Percentiles rank a stretch among this genome's conserved stretches.
phyloP scores from a whole-genome alignment of 2,797 vertebrate genomes.

The Picus viridis region DNA sequence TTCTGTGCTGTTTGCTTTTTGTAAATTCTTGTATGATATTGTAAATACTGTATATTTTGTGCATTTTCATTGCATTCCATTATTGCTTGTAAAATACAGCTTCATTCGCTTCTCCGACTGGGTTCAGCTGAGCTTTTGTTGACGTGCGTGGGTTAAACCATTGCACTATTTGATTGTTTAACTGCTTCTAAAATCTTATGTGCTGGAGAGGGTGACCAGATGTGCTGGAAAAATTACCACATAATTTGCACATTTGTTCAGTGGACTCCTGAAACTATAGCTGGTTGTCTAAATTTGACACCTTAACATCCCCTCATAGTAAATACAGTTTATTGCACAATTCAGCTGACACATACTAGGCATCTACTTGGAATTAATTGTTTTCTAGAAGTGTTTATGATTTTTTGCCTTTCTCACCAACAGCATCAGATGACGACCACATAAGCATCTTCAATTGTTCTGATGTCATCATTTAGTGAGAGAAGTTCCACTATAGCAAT shows the following conservation, averaged over 20 bases:
- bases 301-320: not conserved
- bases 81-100: too few species aligned
- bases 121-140: too few species aligned
- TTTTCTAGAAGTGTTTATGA: not conserved
- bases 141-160: too few species aligned
- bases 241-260: not conserved
- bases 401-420: not conserved
- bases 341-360: not conserved
- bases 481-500: not conserved
- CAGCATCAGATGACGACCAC: not conserved
- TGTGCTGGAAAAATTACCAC: not conserved
- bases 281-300: not conserved
- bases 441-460: accelerated
- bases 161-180: not conserved
- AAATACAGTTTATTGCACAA: not conserved
- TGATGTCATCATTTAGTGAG: not conserved
- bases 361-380: not conserved
- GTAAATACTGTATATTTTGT: too few species aligned
- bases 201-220: not conserved
- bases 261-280: not conserved
- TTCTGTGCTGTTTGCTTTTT: too few species aligned
- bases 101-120: too few species aligned
- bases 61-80: too few species aligned
- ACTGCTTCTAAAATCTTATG: not conserved
- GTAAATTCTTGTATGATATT: too few species aligned